Evolutionary conservation across 2,888 invertebrate genomes (phyloP).

Genomic region (Tipula confusa): DNA sequence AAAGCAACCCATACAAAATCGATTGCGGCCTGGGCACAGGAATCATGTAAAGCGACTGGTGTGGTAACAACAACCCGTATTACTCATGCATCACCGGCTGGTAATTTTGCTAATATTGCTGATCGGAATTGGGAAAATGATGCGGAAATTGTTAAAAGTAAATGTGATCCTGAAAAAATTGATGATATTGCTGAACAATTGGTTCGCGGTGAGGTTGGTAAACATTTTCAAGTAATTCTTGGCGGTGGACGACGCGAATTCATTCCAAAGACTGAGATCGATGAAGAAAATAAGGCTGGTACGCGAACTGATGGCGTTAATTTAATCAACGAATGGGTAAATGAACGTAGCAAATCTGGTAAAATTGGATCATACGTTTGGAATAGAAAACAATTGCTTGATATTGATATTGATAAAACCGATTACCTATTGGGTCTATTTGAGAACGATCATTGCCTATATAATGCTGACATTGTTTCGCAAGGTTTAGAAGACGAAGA

Average conservation of each 20-base stretch:
- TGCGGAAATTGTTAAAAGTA: conserved; percentile 12
- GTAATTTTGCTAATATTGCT: conserved; percentile 51
- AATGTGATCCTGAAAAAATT: conserved; percentile 31
- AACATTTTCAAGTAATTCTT: conserved; percentile 45
- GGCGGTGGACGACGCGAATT: conserved; percentile 58
- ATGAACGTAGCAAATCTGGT: conserved; percentile 43
- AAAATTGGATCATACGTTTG: conserved; percentile 44
- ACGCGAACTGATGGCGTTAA: conserved; percentile 55
- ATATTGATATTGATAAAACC: conserved; percentile 48
- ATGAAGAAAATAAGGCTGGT: conserved; percentile 50
- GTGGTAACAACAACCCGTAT: conserved; percentile 34
- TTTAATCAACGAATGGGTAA: conserved; percentile 60
- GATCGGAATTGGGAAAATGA: conserved; percentile 54
- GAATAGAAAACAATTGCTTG: conserved; percentile 39
- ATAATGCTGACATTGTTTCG: conserved; percentile 54
- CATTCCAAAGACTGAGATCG: conserved; percentile 50
- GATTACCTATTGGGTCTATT: conserved; percentile 58
- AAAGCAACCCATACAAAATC: conserved; percentile 58
- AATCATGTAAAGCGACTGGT: conserved; percentile 58
- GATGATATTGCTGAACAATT: conserved; percentile 33
- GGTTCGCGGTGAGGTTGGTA: conserved; percentile 21
- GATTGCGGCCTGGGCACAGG: conserved; percentile 66
- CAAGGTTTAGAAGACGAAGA: conserved; percentile 49
- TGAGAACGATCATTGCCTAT: conserved; percentile 55
- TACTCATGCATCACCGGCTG: conserved; percentile 34